These are phyloP conservation scores for Zenarchopterus dispar DNA, from an alignment of 2,797 vertebrate genomes.

Conservation along the genomic window DNA sequence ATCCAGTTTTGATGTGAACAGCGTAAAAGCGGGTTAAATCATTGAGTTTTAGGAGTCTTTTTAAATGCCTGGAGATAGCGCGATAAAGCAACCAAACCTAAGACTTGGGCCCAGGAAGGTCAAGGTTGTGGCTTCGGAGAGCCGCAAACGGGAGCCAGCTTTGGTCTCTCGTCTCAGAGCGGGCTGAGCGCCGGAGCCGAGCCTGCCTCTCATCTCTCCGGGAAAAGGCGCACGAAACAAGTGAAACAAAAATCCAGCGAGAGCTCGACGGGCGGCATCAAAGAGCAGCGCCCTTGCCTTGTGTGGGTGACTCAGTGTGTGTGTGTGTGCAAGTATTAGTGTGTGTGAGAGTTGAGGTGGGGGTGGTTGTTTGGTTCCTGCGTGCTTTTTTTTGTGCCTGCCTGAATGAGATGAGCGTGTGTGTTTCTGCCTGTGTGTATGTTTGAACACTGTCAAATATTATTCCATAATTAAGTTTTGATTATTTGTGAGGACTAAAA, in stretches of 20 bases:
- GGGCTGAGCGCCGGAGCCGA: constrained; percentile 45
- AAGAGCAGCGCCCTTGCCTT: constrained; percentile 67
- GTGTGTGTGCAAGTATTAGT: constrained; percentile 28
- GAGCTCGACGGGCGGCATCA: constrained; percentile 65
- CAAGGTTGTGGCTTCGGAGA: constrained; percentile 78
- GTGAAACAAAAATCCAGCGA: constrained; percentile 71
- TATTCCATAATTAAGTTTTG: constrained; percentile 72
- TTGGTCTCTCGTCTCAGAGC: constrained; percentile 42
- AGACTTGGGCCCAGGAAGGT: constrained; percentile 79
- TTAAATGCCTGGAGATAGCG: constrained; percentile 87
- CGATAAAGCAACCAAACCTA: constrained; percentile 85
- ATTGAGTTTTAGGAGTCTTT: constrained; percentile 87
- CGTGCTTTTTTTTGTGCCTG: constrained; percentile 46
- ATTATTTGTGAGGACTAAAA: constrained; percentile 75
- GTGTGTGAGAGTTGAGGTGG: constrained; percentile 9
- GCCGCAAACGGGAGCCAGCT: constrained; percentile 69
- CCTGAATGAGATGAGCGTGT: constrained; percentile 53
- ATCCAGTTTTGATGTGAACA: constrained; percentile 89
- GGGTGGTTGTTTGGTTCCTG: constrained; percentile 35
- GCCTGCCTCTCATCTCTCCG: constrained; percentile 71
- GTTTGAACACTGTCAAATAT: constrained; percentile 59
- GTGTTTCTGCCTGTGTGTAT: constrained; percentile 20
- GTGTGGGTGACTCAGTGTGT: constrained; percentile 59
- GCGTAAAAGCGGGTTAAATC: constrained; percentile 89
- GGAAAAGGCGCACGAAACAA: constrained; percentile 69